Evolutionary conservation across 2,113 vertebrate species (phyloP).

Genomic region (Mormyrus lacerda): DNA sequence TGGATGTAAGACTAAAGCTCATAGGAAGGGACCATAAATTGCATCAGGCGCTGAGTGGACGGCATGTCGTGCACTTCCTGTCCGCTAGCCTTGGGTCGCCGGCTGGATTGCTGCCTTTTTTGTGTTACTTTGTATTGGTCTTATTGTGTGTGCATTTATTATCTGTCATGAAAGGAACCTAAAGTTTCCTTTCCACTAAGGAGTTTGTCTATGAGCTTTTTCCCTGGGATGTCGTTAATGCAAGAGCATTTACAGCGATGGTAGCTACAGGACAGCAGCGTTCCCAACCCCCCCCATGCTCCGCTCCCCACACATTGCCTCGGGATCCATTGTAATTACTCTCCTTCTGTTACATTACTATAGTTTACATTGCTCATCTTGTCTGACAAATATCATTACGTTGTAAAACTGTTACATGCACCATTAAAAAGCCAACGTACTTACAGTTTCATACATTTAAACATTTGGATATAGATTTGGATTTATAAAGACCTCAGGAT

Average conservation of each 20-base stretch:
- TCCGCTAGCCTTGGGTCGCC: neutral
- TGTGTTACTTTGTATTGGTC: too few species aligned
- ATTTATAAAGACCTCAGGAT: neutral
- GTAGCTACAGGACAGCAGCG: neutral
- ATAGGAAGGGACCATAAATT: neutral
- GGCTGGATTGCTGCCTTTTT: neutral
- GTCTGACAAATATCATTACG: neutral
- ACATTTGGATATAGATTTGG: neutral
- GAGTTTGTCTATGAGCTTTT: slow-evolving; percentile 19
- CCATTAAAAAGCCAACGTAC: neutral
- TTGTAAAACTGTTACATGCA: neutral
- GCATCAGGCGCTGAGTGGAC: neutral
- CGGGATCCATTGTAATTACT: neutral
- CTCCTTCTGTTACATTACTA: neutral
- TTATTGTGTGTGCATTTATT: slow-evolving; percentile 20
- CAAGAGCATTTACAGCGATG: neutral
- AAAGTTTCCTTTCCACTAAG: neutral
- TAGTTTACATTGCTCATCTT: neutral
- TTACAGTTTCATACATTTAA: neutral
- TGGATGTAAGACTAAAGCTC: neutral
- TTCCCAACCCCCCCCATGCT: neutral
- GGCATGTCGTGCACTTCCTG: neutral
- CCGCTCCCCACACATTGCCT: neutral
- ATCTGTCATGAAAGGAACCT: slow-evolving; percentile 19
- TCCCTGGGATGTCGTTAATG: neutral